Evolutionary conservation across 1,140 invertebrate genomes (phyloP).

Genomic region (Cydia splendana): DNA sequence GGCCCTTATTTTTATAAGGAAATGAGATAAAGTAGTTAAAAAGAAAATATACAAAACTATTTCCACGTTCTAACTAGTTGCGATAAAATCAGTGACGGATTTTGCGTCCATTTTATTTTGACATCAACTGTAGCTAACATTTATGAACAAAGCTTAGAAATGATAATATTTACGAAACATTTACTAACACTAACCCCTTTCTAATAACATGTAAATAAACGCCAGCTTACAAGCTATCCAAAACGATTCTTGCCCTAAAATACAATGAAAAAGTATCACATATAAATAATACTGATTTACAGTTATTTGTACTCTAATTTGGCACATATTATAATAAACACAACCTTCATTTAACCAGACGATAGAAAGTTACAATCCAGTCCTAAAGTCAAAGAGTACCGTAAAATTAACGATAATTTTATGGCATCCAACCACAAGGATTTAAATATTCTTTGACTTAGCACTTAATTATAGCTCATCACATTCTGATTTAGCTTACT

Average conservation of each 20-base stretch:
- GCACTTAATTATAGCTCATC: background rate
- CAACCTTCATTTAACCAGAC: slow-evolving; percentile 10
- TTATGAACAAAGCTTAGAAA: background rate
- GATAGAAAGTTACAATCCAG: background rate
- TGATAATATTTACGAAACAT: background rate
- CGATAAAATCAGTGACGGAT: background rate
- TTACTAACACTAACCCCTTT: background rate
- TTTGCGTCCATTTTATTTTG: background rate
- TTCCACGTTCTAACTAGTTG: background rate
- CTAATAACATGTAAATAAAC: background rate
- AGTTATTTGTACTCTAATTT: slow-evolving; percentile 28
- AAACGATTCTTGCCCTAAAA: slow-evolving; percentile 7
- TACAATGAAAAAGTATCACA: slow-evolving; percentile 27
- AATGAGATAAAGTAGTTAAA: background rate
- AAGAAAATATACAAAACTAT: background rate
- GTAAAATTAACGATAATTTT: background rate
- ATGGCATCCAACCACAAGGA: background rate
- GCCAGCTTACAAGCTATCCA: background rate
- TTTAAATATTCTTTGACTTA: background rate
- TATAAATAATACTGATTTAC: slow-evolving; percentile 29
- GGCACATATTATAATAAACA: slow-evolving; percentile 31
- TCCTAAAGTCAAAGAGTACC: background rate
- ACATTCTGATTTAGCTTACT: background rate
- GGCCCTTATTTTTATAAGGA: background rate
- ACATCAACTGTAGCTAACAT: background rate